Conservation (phyloP, 2,888 invertebrate species). For the Proisotoma minuta region DNA sequence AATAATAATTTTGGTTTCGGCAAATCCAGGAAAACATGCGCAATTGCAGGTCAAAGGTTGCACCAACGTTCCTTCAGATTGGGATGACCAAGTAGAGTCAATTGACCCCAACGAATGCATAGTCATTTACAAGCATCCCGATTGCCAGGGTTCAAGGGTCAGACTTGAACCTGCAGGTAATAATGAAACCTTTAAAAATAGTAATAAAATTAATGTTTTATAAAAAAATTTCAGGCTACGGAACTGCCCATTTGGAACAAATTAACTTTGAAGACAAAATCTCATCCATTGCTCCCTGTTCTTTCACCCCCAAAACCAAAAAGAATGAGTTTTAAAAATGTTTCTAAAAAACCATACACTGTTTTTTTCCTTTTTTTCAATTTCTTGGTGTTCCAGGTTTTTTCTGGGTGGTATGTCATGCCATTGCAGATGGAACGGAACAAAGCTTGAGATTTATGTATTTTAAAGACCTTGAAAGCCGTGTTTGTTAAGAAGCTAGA, state of each 20-base stretch:
- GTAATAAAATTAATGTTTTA: too few species aligned
- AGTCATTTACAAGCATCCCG: constrained; percentile 33
- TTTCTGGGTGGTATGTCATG: too few species aligned
- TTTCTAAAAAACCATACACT: too few species aligned
- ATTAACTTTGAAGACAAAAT: constrained; percentile 39
- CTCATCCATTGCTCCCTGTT: constrained; percentile 34
- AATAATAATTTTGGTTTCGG: background rate
- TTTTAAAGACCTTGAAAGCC: too few species aligned
- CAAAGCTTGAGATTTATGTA: too few species aligned
- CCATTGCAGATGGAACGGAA: too few species aligned
- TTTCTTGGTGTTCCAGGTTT: too few species aligned
- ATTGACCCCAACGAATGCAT: constrained; percentile 25
- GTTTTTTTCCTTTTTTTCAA: too few species aligned
- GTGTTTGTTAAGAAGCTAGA: too few species aligned
- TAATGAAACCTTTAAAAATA: too few species aligned
- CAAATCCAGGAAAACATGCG: constrained; percentile 22
- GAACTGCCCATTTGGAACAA: constrained; percentile 28
- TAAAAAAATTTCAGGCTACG: constrained; percentile 31
- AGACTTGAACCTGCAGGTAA: constrained; percentile 34
- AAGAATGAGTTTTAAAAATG: too few species aligned
- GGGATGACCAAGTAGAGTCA: constrained; percentile 28
- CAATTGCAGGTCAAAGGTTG: constrained; percentile 27
- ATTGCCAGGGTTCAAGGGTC: constrained; percentile 34
- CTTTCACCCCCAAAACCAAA: background rate
- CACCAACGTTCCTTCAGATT: constrained; percentile 27